phyloP scores from a whole-genome alignment of 2,113 vertebrate species.

The Sinocyclocheilus anophthalmus region DNA sequence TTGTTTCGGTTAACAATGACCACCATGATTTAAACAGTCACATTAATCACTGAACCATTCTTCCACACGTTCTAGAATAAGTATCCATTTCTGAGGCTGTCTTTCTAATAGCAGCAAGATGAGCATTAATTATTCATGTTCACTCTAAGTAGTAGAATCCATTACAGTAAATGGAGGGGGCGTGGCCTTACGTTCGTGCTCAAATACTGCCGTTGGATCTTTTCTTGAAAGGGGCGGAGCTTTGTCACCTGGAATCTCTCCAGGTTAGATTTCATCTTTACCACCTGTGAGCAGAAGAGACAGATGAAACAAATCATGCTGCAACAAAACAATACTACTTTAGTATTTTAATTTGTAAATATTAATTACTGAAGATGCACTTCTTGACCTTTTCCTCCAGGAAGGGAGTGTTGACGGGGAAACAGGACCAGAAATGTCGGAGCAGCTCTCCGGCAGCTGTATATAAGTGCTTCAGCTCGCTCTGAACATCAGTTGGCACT shows the following conservation, averaged over 20 bases:
- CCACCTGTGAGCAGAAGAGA: constrained; percentile 75
- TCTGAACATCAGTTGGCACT: constrained; percentile 91
- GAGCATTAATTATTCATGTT: background rate
- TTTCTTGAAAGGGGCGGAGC: constrained; percentile 95
- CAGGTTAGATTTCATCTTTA: constrained; percentile 95
- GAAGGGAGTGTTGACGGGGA: constrained; percentile 94
- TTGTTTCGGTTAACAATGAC: background rate
- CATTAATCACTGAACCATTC: background rate
- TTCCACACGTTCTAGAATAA: background rate
- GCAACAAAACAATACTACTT: background rate
- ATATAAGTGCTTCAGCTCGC: constrained; percentile 94
- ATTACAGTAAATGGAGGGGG: background rate
- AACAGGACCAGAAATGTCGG: constrained; percentile 98
- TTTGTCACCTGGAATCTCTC: constrained; percentile 96
- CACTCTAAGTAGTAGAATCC: background rate
- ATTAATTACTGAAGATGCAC: background rate
- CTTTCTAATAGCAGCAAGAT: background rate
- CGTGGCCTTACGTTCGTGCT: constrained; percentile 89
- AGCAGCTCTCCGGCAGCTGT: constrained; percentile 91
- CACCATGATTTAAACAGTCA: background rate
- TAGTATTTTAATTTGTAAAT: background rate
- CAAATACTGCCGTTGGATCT: constrained; percentile 94
- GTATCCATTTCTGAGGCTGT: background rate
- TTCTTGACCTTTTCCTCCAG: constrained; percentile 91
- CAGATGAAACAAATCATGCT: background rate